Evolutionary conservation across 2,797 vertebrate genomes (phyloP).

Genomic region (Rhinella marina): DNA sequence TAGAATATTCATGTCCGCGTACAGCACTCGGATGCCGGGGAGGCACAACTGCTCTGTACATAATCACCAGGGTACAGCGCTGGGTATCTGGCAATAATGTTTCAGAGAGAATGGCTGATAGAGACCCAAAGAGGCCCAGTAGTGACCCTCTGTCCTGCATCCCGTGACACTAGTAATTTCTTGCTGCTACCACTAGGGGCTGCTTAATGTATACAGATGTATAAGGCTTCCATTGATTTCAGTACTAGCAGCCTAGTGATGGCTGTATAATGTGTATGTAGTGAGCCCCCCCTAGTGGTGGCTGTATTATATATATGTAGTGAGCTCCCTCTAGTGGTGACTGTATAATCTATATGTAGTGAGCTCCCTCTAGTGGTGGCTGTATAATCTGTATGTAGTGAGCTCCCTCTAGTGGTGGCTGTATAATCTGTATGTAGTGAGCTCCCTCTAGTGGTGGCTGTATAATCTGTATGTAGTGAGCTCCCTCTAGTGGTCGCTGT

Average conservation of each 20-base stretch:
- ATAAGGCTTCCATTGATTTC: neutral
- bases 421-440: no score
- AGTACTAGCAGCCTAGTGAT: no score
- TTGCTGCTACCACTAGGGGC: neutral
- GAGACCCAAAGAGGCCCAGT: neutral
- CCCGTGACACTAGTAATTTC: neutral
- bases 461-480: no score
- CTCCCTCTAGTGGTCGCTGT: no score
- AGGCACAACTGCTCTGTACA: neutral
- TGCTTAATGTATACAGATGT: neutral
- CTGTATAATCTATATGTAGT: no score
- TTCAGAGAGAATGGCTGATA: neutral
- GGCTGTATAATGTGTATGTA: no score
- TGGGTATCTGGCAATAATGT: conserved; percentile 9
- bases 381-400: no score
- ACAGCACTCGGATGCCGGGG: neutral
- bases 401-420: no score
- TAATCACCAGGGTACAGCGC: neutral
- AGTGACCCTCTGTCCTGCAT: neutral
- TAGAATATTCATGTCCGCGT: conserved; percentile 35
- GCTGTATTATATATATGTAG: no score
- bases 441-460: no score
- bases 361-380: no score
- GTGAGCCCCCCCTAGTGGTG: neutral
- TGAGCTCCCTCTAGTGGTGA: no score